Conservation (phyloP, 2,113 vertebrate genomes). For the Cephalopterus ornatus region DNA sequence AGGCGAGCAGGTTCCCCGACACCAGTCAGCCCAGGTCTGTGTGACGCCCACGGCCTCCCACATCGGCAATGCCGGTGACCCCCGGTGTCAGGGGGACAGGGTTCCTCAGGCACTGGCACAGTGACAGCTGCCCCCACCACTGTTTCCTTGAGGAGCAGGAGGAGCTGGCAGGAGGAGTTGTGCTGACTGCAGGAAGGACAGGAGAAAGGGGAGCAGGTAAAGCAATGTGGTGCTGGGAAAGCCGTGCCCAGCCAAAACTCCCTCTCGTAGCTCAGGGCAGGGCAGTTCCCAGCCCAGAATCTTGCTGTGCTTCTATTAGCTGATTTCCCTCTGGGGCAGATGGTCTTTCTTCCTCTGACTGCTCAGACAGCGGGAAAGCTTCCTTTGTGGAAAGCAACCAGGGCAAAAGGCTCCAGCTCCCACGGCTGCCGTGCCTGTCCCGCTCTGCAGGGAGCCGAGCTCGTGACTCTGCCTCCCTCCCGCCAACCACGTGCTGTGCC, state of each 20-base stretch:
- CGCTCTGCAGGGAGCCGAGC: fast-evolving
- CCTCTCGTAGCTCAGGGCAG: background rate
- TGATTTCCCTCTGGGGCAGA: background rate
- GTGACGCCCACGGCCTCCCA: background rate
- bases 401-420: background rate
- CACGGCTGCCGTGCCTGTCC: background rate
- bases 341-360: background rate
- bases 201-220: background rate
- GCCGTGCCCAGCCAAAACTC: background rate
- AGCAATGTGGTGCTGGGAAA: background rate
- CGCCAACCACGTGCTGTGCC: background rate
- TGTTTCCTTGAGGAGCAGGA: background rate
- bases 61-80: background rate
- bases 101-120: background rate
- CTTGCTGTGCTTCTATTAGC: background rate
- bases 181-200: background rate
- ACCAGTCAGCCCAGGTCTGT: background rate
- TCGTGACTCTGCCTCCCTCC: background rate
- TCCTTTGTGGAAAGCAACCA: background rate
- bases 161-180: background rate
- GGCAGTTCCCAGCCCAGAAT: background rate
- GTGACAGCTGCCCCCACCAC: fast-evolving
- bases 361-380: background rate
- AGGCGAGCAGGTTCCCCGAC: background rate
- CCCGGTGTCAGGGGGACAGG: background rate